Percentiles rank a stretch among this genome's conserved stretches.
Conservation (phyloP, 2,797 vertebrate species). For the Sebastes taczanowskii region DNA sequence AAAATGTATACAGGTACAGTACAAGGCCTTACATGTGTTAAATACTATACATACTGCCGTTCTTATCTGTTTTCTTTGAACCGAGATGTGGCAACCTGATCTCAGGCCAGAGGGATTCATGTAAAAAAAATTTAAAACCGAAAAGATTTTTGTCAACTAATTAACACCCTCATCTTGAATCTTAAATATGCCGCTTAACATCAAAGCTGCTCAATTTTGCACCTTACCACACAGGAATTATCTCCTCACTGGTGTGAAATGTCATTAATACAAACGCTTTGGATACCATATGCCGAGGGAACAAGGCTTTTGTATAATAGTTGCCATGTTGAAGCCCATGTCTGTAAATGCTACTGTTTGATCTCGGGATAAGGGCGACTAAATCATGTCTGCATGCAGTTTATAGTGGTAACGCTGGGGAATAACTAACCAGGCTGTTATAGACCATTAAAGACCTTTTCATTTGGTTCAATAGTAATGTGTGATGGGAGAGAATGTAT, state of each 20-base stretch:
- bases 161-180: slow-evolving; percentile 72
- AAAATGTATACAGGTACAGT: neutral
- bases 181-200: slow-evolving; percentile 69
- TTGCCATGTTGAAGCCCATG: neutral
- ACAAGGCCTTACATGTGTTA: neutral
- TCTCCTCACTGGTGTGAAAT: slow-evolving; percentile 51
- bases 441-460: slow-evolving; percentile 8
- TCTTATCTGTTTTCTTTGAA: slow-evolving; percentile 48
- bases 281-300: slow-evolving; percentile 16
- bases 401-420: neutral
- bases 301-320: slow-evolving; percentile 6
- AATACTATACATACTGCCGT: neutral
- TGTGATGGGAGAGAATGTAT: neutral
- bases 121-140: slow-evolving; percentile 27
- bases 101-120: slow-evolving; percentile 37
- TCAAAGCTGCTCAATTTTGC: slow-evolving; percentile 74
- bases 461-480: neutral
- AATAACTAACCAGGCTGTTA: slow-evolving; percentile 8
- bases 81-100: slow-evolving; percentile 42
- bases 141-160: slow-evolving; percentile 69
- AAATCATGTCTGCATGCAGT: slow-evolving; percentile 1
- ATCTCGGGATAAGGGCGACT: slow-evolving; percentile 11
- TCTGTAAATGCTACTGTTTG: slow-evolving; percentile 31
- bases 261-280: slow-evolving; percentile 54
- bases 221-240: slow-evolving; percentile 68